Conservation (phyloP, 35 echinoderm and acorn worm species). For the Hemicentrotus pulcherrimus region DNA sequence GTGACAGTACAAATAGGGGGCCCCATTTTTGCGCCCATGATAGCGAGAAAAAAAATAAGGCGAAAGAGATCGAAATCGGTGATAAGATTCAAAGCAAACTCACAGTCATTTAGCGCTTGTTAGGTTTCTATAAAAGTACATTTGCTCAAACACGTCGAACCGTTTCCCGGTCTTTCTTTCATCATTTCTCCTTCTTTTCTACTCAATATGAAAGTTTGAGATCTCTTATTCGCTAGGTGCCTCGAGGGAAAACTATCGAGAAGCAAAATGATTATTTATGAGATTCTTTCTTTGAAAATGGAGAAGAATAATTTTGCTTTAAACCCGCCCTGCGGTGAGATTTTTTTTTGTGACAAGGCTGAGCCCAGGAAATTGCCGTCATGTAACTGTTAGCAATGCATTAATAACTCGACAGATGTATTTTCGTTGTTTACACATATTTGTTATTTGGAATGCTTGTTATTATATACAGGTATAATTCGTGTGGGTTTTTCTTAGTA, state of each 20-base stretch:
- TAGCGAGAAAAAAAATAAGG: not conserved
- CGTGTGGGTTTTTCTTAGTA: not conserved
- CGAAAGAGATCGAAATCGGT: not conserved
- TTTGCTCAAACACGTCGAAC: not conserved
- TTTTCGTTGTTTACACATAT: not conserved
- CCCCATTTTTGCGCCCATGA: not conserved
- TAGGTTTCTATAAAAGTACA: constrained; percentile 19
- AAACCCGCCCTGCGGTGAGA: not conserved
- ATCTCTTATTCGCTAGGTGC: not conserved
- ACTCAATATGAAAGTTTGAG: not conserved
- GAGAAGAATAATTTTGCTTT: not conserved
- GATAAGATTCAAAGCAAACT: constrained; percentile 4
- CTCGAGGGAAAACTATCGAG: not conserved
- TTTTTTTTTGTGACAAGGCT: not conserved
- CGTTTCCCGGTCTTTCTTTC: not conserved
- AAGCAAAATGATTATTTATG: not conserved
- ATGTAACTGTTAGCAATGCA: not conserved
- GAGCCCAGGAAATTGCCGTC: not conserved
- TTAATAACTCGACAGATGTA: not conserved
- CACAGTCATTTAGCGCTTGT: not conserved
- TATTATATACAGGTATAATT: not conserved
- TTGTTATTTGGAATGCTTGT: not conserved
- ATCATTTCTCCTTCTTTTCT: not conserved
- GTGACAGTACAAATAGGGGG: not conserved
- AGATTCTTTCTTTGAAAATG: not conserved